These are phyloP conservation scores for Globia sparganii DNA, from an alignment of 2,888 invertebrate species.

Conservation along the genomic window DNA sequence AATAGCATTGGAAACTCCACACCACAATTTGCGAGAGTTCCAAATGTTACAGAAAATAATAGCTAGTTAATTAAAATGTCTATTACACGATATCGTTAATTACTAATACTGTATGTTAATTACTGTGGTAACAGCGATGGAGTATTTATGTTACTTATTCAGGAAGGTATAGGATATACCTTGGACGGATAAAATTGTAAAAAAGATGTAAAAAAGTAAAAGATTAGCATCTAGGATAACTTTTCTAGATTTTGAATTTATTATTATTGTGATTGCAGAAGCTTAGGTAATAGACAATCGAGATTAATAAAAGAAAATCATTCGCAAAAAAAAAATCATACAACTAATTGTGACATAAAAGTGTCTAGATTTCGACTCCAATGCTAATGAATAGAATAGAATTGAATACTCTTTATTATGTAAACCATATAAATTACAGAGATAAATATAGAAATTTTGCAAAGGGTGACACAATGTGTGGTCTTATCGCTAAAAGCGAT, in stretches of 20 bases:
- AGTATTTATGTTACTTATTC: not conserved
- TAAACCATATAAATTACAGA: too few species aligned
- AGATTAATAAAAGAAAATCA: not conserved
- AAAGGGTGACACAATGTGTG: too few species aligned
- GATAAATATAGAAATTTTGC: too few species aligned
- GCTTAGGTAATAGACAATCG: too few species aligned
- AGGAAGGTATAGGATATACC: not conserved
- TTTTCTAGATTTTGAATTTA: not conserved
- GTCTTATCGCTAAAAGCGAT: too few species aligned
- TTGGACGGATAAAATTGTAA: not conserved
- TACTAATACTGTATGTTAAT: constrained; percentile 40
- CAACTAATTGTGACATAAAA: not conserved
- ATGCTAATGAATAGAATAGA: too few species aligned
- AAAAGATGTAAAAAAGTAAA: not conserved
- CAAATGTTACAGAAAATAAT: constrained; percentile 55
- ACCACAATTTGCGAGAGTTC: constrained; percentile 47
- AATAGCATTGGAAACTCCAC: constrained; percentile 46
- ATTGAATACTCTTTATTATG: too few species aligned
- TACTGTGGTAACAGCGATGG: constrained; percentile 21
- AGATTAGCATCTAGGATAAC: not conserved
- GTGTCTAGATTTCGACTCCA: not conserved
- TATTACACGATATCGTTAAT: constrained; percentile 57
- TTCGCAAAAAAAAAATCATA: not conserved
- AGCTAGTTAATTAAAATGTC: constrained; percentile 62
- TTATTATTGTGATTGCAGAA: too few species aligned